These are phyloP conservation scores for Ophion obscuratus DNA, from an alignment of 2,888 invertebrate species.

Conservation along the genomic window DNA sequence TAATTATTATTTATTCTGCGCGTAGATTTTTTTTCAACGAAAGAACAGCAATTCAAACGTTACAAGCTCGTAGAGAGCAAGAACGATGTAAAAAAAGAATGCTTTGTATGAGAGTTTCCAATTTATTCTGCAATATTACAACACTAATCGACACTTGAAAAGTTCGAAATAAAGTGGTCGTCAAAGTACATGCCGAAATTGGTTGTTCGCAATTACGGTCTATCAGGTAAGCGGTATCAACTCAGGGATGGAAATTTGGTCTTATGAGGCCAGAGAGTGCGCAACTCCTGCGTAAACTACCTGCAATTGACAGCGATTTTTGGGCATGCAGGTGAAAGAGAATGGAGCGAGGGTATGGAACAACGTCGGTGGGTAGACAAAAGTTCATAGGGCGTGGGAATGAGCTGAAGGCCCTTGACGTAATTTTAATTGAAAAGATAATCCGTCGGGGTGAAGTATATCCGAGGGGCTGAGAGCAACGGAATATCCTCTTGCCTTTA, in stretches of 20 bases:
- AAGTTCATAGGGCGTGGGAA: constrained; percentile 46
- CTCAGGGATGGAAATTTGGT: not conserved
- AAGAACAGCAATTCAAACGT: not conserved
- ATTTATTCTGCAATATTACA: not conserved
- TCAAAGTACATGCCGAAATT: not conserved
- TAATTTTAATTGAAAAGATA: constrained; percentile 71
- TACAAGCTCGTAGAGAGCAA: not conserved
- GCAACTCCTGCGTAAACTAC: constrained; percentile 18
- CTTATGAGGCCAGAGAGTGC: not conserved
- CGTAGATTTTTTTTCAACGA: not conserved
- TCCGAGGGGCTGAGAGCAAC: constrained; percentile 23
- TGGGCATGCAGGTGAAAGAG: not conserved
- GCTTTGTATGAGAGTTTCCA: not conserved
- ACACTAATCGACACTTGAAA: not conserved
- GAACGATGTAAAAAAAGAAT: not conserved
- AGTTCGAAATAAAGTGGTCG: not conserved
- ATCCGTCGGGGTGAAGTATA: constrained; percentile 51
- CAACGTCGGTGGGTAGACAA: constrained; percentile 33
- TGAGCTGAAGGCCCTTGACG: constrained; percentile 61
- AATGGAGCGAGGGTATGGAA: not conserved
- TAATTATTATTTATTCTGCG: no score
- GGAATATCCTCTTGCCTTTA: constrained; percentile 18
- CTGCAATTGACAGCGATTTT: constrained; percentile 48
- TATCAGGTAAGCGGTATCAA: not conserved
- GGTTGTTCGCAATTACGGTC: not conserved